Percentiles rank a stretch among this genome's conserved stretches.
phyloP scores from a whole-genome alignment of 2,888 invertebrate species.

The Acronicta aceris region DNA sequence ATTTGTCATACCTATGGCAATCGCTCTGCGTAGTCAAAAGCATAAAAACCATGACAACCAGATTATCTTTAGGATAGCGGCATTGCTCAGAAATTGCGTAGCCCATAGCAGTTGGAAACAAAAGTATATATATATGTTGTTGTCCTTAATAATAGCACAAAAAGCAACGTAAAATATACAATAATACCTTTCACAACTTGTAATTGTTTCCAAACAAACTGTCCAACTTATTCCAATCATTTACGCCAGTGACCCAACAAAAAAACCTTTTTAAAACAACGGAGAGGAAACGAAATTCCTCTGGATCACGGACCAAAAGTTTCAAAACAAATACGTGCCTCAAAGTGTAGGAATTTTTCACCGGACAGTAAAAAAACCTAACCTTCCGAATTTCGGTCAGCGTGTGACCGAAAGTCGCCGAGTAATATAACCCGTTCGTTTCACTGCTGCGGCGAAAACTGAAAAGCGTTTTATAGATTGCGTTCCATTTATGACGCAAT shows the following conservation, averaged over 20 bases:
- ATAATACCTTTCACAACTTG: conserved; percentile 8
- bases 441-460: conserved; percentile 15
- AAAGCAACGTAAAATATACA: too few species aligned
- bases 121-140: too few species aligned
- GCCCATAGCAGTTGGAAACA: too few species aligned
- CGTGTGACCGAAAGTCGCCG: conserved; percentile 12
- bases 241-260: conserved; percentile 7
- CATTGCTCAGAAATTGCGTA: too few species aligned
- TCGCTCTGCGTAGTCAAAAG: too few species aligned
- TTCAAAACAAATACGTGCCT: conserved; percentile 30
- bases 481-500: conserved; percentile 9
- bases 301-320: conserved; percentile 14
- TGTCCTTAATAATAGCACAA: too few species aligned
- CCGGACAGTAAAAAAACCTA: conserved; percentile 21
- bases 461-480: conserved; percentile 1
- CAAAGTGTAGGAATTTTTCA: conserved; percentile 19
- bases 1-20: too few species aligned
- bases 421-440: conserved; percentile 5
- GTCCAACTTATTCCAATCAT: conserved; percentile 20
- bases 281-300: conserved; percentile 16
- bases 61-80: too few species aligned
- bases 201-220: conserved; percentile 8
- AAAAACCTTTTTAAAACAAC: conserved; percentile 21
- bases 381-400: too few species aligned
- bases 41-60: too few species aligned